Evolutionary conservation across 2,113 vertebrate species (phyloP).

Genomic region (Motacilla alba): DNA sequence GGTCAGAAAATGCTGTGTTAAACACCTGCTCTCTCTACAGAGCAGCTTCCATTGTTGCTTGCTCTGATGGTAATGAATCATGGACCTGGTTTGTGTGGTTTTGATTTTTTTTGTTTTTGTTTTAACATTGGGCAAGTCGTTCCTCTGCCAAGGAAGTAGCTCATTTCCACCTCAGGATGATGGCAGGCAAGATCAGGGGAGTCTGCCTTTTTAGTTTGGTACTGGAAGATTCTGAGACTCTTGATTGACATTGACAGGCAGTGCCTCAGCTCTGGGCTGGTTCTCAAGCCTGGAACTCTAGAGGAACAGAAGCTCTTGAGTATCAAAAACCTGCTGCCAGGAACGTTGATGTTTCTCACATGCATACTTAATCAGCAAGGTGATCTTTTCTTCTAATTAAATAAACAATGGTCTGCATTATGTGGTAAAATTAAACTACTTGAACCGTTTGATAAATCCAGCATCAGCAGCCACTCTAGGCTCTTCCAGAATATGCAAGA

Average conservation of each 20-base stretch:
- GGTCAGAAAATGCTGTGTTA: background rate
- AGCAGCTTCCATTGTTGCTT: background rate
- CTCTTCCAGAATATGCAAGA: background rate
- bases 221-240: background rate
- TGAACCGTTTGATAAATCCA: background rate
- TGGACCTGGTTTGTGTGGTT: background rate
- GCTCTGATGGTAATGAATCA: background rate
- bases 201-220: background rate
- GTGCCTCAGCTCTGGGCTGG: background rate
- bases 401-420: background rate
- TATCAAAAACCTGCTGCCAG: background rate
- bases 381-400: slow-evolving; percentile 18
- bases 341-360: background rate
- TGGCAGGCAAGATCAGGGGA: background rate
- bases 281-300: background rate
- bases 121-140: background rate
- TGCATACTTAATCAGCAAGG: background rate
- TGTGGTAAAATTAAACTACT: background rate
- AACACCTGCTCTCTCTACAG: background rate
- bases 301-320: background rate
- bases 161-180: background rate
- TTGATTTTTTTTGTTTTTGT: background rate
- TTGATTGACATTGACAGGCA: background rate
- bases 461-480: background rate
- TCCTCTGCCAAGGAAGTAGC: background rate